Conservation (phyloP, 2,113 vertebrate genomes). For the Tenebrosternarchus preto region DNA sequence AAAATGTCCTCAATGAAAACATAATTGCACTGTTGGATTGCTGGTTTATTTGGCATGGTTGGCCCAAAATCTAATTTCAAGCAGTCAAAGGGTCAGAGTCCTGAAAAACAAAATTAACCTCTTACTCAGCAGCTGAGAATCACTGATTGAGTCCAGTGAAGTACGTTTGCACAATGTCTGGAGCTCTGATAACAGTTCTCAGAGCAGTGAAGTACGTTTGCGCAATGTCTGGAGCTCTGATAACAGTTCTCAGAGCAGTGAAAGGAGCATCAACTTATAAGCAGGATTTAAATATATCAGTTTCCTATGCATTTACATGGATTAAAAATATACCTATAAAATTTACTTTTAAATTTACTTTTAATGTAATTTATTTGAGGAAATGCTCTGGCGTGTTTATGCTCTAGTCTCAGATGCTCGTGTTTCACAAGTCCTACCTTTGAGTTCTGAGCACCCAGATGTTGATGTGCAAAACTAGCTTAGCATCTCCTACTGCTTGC, state of each 20-base stretch:
- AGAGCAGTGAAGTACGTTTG: neutral
- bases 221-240: neutral
- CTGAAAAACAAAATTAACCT: neutral
- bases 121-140: no score
- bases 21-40: neutral
- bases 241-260: neutral
- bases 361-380: no score
- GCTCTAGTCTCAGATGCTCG: no score
- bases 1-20: no score
- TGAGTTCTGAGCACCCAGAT: no score
- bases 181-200: neutral
- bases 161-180: neutral
- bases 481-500: no score
- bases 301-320: neutral
- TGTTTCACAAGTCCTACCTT: no score
- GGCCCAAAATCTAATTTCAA: neutral
- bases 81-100: neutral
- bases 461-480: no score
- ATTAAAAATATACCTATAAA: neutral
- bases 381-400: no score
- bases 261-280: neutral
- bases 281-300: neutral
- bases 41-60: neutral
- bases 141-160: no score
- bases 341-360: no score